phyloP scores from a whole-genome alignment of 92 coral and sea anemone genomes.

The Meandrina meandrites region DNA sequence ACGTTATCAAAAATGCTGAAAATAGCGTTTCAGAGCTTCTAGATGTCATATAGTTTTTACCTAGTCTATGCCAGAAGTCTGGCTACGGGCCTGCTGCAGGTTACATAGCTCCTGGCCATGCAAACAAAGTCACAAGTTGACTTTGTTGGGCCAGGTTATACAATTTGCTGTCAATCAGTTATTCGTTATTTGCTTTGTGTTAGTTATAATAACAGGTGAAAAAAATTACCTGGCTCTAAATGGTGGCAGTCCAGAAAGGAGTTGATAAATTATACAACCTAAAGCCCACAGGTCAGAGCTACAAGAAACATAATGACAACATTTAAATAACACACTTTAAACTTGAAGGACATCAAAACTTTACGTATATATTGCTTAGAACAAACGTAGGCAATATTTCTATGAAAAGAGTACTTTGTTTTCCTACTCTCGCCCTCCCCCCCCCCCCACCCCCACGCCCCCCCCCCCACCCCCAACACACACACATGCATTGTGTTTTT shows the following conservation, averaged over 20 bases:
- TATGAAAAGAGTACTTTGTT: too few species aligned
- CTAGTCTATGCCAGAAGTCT: too few species aligned
- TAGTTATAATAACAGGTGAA: not conserved
- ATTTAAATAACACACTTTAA: not conserved
- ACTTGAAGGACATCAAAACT: not conserved
- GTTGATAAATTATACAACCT: constrained; percentile 97
- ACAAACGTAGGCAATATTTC: too few species aligned
- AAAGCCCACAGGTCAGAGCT: constrained; percentile 99
- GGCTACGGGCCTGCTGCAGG: too few species aligned
- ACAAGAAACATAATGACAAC: not conserved
- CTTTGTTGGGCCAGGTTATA: not conserved
- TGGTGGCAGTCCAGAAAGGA: constrained; percentile 93
- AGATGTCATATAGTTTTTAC: too few species aligned
- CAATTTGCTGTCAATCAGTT: not conserved
- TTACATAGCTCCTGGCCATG: not conserved
- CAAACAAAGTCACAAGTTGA: not conserved
- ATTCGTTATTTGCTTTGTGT: not conserved
- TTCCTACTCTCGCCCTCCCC: too few species aligned
- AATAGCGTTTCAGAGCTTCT: too few species aligned
- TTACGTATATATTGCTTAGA: too few species aligned
- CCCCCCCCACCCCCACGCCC: too few species aligned
- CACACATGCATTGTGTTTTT: too few species aligned
- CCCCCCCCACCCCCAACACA: too few species aligned
- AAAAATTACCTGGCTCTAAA: constrained; percentile 86
- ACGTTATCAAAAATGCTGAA: too few species aligned